Evolutionary conservation across 2,888 invertebrate species (phyloP).

Genomic region (Caenorhabditis sp.): DNA sequence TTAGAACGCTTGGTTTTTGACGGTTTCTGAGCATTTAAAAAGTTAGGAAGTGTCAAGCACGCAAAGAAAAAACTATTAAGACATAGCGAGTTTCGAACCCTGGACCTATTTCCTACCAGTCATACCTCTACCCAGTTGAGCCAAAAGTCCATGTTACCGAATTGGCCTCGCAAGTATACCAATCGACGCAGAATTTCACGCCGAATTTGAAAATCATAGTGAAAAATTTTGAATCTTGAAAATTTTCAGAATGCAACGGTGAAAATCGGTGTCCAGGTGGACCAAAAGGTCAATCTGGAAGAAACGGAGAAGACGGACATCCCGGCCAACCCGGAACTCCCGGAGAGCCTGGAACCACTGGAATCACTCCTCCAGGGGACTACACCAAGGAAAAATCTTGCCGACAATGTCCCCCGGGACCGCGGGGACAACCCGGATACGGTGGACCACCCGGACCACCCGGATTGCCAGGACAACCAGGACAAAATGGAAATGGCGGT

Average conservation of each 20-base stretch:
- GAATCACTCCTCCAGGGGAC: slow-evolving; percentile 47
- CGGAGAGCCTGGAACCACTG: slow-evolving; percentile 62
- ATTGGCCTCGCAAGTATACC: too few relatives aligned
- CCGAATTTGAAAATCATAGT: neutral
- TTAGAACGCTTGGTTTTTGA: too few relatives aligned
- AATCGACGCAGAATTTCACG: neutral
- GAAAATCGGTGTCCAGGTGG: slow-evolving; percentile 63
- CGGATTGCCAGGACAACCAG: slow-evolving; percentile 60
- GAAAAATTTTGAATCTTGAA: neutral
- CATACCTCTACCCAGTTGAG: too few relatives aligned
- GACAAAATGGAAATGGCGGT: slow-evolving; percentile 56
- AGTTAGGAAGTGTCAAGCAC: too few relatives aligned
- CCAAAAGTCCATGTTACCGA: too few relatives aligned
- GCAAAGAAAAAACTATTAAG: too few relatives aligned
- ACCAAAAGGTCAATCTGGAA: slow-evolving; percentile 60
- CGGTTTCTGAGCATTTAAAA: too few relatives aligned
- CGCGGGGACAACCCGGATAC: slow-evolving; percentile 60
- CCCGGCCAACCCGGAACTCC: slow-evolving; percentile 64
- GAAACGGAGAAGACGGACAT: slow-evolving; percentile 57
- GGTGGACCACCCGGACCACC: slow-evolving; percentile 64
- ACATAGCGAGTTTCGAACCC: too few relatives aligned
- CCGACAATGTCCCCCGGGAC: slow-evolving; percentile 63
- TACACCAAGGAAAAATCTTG: slow-evolving; percentile 45
- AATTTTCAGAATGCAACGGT: slow-evolving; percentile 58
- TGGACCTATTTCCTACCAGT: too few relatives aligned